phyloP scores from a whole-genome alignment of 2,888 invertebrate genomes.

The Limnephilus auricula region DNA sequence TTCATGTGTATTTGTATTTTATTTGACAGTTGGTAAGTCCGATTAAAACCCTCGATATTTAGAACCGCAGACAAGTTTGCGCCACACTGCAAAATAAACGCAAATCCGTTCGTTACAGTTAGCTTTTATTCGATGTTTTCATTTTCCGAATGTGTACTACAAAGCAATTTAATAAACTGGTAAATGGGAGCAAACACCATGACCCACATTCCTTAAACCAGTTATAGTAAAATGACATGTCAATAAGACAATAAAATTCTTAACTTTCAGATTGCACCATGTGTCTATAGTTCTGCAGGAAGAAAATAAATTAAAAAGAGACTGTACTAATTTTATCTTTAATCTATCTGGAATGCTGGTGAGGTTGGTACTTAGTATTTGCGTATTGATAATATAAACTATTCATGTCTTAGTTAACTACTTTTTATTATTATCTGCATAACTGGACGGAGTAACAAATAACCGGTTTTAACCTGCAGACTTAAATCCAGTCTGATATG shows the following conservation, averaged over 20 bases:
- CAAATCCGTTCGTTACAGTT: not conserved
- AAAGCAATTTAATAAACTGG: slow-evolving; percentile 24
- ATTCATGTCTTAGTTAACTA: not conserved
- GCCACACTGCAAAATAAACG: not conserved
- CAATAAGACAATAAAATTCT: not conserved
- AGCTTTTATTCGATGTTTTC: not conserved
- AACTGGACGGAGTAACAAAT: not conserved
- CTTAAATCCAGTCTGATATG: not conserved
- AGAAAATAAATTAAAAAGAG: not conserved
- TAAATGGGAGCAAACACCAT: slow-evolving; percentile 10
- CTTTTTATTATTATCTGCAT: not conserved
- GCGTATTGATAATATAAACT: too few relatives aligned
- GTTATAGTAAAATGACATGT: not conserved
- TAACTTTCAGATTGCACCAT: not conserved
- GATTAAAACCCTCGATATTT: not conserved
- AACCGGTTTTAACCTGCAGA: not conserved
- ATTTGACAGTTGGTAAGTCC: not conserved
- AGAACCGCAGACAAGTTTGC: not conserved
- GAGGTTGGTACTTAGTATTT: too few relatives aligned
- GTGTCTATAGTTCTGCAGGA: not conserved
- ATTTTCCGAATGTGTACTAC: not conserved
- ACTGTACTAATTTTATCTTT: not conserved
- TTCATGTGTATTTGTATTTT: not conserved
- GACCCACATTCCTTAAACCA: slow-evolving; percentile 35
- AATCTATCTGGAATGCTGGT: not conserved